Conservation (phyloP, 2,113 vertebrate genomes). For the Anolis carolinensis region DNA sequence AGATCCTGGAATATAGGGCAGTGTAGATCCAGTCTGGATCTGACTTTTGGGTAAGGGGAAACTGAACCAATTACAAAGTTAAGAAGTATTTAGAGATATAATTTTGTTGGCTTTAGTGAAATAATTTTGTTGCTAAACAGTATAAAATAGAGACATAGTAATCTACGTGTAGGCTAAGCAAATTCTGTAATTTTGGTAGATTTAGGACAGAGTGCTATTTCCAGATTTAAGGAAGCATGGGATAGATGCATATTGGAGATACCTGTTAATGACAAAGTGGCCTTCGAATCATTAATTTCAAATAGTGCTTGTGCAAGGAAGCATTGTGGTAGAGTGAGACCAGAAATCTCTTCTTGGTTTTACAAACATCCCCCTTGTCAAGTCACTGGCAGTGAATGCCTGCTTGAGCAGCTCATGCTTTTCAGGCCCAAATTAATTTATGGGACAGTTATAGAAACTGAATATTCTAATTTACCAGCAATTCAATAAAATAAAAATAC, state of each 20-base stretch:
- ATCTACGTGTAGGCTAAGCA: background rate
- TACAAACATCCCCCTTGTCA: too few species aligned
- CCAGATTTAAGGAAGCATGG: background rate
- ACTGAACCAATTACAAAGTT: background rate
- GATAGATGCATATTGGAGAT: background rate
- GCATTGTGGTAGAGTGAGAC: background rate
- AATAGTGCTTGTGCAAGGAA: background rate
- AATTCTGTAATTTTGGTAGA: background rate
- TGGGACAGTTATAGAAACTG: background rate
- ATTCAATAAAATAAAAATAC: background rate
- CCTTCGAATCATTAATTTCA: background rate
- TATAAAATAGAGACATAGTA: background rate
- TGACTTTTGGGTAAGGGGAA: background rate
- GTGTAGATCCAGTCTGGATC: background rate
- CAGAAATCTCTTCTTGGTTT: background rate
- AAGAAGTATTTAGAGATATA: background rate
- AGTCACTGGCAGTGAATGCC: background rate
- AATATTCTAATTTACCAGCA: background rate
- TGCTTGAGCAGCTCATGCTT: background rate
- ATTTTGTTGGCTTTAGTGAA: background rate
- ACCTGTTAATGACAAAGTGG: background rate
- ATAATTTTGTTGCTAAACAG: too few species aligned
- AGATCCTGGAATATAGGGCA: too few species aligned
- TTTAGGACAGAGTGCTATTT: background rate
- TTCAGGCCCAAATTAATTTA: background rate